A percentile compares a stretch with the other conserved stretches of the same genome.
phyloP scores from a whole-genome alignment of 2,797 vertebrate genomes.

The Anableps anableps region DNA sequence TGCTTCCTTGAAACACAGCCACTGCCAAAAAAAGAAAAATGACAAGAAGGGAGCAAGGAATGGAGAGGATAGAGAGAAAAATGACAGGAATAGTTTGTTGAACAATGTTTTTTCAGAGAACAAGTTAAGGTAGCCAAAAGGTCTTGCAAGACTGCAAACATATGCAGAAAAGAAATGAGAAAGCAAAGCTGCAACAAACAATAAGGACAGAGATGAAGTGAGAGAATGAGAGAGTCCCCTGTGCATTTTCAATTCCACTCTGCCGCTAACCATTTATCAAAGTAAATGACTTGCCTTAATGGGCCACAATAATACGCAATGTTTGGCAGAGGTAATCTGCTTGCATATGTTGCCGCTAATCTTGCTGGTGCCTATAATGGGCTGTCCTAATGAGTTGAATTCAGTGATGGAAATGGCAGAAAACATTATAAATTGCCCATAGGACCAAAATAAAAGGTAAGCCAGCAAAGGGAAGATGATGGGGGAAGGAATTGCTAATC shows the following conservation, averaged over 20 bases:
- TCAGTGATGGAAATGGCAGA: constrained; percentile 54
- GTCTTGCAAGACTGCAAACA: constrained; percentile 13
- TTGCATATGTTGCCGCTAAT: constrained; percentile 69
- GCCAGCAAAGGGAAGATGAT: constrained; percentile 30
- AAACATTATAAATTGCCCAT: constrained; percentile 50
- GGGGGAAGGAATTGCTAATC: constrained; percentile 33
- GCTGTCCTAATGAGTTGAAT: constrained; percentile 68
- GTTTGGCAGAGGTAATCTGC: constrained; percentile 76
- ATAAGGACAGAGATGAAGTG: constrained; percentile 34
- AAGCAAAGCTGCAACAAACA: constrained; percentile 38
- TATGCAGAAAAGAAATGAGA: constrained; percentile 24
- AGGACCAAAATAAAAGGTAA: constrained; percentile 24
- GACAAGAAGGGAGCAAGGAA: constrained; percentile 32
- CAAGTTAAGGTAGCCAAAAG: constrained; percentile 32
- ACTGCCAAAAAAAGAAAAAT: constrained; percentile 50
- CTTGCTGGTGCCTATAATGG: constrained; percentile 67
- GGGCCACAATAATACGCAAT: constrained; percentile 74
- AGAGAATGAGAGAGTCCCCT: constrained; percentile 40
- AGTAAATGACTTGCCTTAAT: constrained; percentile 74
- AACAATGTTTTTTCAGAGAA: constrained; percentile 38
- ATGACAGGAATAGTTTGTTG: constrained; percentile 19
- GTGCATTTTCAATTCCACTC: constrained; percentile 58
- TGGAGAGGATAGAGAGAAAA: constrained; percentile 26
- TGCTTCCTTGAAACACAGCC: constrained; percentile 59
- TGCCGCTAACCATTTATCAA: constrained; percentile 69